A percentile compares a stretch with the other conserved stretches of the same genome.
phyloP scores from a whole-genome alignment of 2,888 invertebrate species.

The Oxytorus armatus region DNA sequence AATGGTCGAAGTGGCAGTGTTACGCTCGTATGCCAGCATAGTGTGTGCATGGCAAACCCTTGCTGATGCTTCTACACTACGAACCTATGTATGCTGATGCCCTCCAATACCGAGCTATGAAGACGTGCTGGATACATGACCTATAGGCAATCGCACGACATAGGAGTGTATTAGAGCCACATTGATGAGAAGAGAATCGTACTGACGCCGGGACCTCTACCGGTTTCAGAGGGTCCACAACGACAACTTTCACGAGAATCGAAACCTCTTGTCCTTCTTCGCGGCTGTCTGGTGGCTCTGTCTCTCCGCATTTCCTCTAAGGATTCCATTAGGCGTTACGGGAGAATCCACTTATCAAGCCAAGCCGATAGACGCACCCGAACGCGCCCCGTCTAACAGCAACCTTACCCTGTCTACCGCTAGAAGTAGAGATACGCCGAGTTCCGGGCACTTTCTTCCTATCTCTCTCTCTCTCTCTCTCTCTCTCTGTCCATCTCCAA shows the following conservation, averaged over 20 bases:
- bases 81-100: conserved; percentile 39
- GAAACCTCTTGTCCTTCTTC: conserved; percentile 45
- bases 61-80: conserved; percentile 35
- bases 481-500: conserved; percentile 53
- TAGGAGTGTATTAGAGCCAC: conserved; percentile 22
- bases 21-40: not conserved
- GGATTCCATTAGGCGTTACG: conserved; percentile 70
- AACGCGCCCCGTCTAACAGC: conserved; percentile 58
- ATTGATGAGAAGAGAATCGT: conserved; percentile 48
- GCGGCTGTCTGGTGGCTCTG: conserved; percentile 27
- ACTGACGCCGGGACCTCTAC: conserved; percentile 35
- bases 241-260: conserved; percentile 60
- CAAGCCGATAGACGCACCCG: conserved; percentile 74
- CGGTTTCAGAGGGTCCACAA: conserved; percentile 45
- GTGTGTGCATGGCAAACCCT: not conserved
- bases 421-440: conserved; percentile 30
- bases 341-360: conserved; percentile 76
- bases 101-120: conserved; percentile 18
- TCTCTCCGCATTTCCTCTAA: conserved; percentile 44
- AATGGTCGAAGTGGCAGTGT: conserved; percentile 15
- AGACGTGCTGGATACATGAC: not conserved
- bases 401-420: conserved; percentile 44
- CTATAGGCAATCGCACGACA: conserved; percentile 16
- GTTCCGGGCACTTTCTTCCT: conserved; percentile 9
- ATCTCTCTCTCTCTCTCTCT: conserved; percentile 16